Percentiles rank a stretch among this genome's conserved stretches.
phyloP scores from a whole-genome alignment of 2,797 vertebrate species.

The Morus bassanus region DNA sequence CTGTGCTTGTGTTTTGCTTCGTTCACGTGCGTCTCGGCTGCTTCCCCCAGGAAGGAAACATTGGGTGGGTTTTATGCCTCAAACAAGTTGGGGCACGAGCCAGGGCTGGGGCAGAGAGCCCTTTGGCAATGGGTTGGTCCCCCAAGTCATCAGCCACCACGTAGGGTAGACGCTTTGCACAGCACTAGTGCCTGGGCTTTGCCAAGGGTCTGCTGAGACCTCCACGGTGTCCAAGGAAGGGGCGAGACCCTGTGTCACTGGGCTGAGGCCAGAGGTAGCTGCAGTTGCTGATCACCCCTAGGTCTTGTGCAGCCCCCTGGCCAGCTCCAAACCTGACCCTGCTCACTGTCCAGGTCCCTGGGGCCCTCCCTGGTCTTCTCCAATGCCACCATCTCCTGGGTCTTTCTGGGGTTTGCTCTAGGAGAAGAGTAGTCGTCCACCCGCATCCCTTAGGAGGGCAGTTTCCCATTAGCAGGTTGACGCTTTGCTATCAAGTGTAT shows the following conservation, averaged over 20 bases:
- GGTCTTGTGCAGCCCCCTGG: not conserved
- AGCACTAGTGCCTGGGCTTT: not conserved
- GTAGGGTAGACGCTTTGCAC: not conserved
- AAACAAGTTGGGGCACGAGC: not conserved
- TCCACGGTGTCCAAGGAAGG: not conserved
- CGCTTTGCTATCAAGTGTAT: not conserved
- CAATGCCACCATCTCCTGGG: not conserved
- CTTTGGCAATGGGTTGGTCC: not conserved
- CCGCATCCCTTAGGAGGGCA: no score
- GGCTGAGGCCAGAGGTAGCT: not conserved
- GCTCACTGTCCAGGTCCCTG: not conserved
- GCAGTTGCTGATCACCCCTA: not conserved
- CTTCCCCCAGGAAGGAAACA: not conserved
- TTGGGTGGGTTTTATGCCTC: not conserved
- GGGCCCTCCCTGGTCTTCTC: not conserved
- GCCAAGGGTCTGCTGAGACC: not conserved
- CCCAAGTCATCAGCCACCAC: rapidly evolving
- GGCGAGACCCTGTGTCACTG: not conserved
- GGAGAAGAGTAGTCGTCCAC: not conserved
- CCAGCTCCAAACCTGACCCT: not conserved
- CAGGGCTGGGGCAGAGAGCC: not conserved
- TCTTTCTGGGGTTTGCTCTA: not conserved
- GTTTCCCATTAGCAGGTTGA: not conserved
- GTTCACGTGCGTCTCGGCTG: rapidly evolving
- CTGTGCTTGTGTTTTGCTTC: not conserved